Percentiles rank a stretch among this genome's conserved stretches.
Evolutionary conservation across 2,113 vertebrate species (phyloP).

Genomic region (Montifringilla adamsi): DNA sequence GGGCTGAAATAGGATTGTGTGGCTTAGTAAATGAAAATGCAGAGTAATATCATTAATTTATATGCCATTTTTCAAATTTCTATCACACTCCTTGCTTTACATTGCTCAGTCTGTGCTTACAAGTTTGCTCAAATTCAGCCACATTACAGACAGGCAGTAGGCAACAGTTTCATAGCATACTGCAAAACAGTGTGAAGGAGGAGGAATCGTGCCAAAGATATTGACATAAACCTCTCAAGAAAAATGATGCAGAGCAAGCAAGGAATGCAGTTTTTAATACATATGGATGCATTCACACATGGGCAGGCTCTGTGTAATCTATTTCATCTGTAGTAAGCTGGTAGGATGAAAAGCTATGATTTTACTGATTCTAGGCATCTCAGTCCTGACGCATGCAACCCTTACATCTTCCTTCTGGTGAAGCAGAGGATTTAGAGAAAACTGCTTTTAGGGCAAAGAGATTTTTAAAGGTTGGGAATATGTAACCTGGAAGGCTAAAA

Average conservation of each 20-base stretch:
- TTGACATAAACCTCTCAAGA: conserved; percentile 30
- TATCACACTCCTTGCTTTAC: background rate
- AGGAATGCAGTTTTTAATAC: background rate
- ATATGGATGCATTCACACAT: background rate
- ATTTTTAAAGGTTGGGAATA: conserved; percentile 29
- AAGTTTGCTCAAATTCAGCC: conserved; percentile 23
- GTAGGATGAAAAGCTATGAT: conserved; percentile 11
- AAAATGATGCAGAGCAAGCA: conserved; percentile 2
- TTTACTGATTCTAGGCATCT: conserved; percentile 18
- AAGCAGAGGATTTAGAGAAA: background rate
- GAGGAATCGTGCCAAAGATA: conserved; percentile 27
- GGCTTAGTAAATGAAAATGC: background rate
- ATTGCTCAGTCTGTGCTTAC: background rate
- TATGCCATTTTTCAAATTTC: background rate
- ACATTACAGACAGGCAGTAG: background rate
- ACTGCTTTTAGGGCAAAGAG: background rate
- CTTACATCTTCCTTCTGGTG: background rate
- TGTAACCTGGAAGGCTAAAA: background rate
- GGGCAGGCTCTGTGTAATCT: conserved; percentile 2
- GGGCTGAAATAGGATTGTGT: background rate
- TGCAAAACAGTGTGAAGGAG: conserved; percentile 25
- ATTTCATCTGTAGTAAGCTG: conserved; percentile 13
- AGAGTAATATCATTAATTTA: background rate
- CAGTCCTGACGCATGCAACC: background rate
- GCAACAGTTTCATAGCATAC: background rate